Evolutionary conservation across 23 tunicate genomes (phyloP).

Genomic region (Ascidia mentula): DNA sequence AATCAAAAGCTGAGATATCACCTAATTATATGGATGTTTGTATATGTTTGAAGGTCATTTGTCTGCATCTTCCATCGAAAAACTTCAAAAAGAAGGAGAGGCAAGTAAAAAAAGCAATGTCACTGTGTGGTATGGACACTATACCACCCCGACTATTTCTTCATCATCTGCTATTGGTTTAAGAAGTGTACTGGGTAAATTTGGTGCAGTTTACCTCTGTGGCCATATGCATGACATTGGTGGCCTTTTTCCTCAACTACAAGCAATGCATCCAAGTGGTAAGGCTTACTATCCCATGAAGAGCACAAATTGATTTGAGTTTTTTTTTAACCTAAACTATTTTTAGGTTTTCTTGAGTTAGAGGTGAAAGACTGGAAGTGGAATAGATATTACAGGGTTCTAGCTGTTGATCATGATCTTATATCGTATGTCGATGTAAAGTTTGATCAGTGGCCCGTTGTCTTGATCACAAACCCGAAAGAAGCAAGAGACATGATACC

Average conservation of each 20-base stretch:
- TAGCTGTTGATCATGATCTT: conserved; percentile 92
- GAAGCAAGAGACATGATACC: conserved; percentile 69
- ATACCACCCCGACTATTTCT: conserved; percentile 66
- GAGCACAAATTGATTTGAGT: neutral
- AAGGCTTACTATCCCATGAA: neutral
- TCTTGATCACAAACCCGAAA: conserved; percentile 80
- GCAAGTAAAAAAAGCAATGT: conserved; percentile 30
- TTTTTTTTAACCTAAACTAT: neutral
- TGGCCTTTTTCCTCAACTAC: conserved; percentile 49
- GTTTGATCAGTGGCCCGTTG: conserved; percentile 60
- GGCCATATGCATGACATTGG: conserved; percentile 84
- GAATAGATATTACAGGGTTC: conserved; percentile 61
- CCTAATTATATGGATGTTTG: neutral
- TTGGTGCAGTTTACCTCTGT: conserved; percentile 57
- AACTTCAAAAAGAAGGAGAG: conserved; percentile 38
- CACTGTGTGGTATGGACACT: conserved; percentile 93
- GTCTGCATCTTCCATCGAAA: conserved; percentile 19
- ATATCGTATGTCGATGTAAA: conserved; percentile 61
- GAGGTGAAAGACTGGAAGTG: conserved; percentile 87
- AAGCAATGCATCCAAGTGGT: conserved; percentile 83
- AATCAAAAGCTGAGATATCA: neutral
- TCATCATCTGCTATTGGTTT: conserved; percentile 23
- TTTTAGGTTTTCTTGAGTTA: conserved; percentile 77
- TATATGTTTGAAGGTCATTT: conserved; percentile 38
- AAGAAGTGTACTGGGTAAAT: conserved; percentile 46